phyloP scores from a whole-genome alignment of 2,888 invertebrate species.

The Drosophila hamatofila region DNA sequence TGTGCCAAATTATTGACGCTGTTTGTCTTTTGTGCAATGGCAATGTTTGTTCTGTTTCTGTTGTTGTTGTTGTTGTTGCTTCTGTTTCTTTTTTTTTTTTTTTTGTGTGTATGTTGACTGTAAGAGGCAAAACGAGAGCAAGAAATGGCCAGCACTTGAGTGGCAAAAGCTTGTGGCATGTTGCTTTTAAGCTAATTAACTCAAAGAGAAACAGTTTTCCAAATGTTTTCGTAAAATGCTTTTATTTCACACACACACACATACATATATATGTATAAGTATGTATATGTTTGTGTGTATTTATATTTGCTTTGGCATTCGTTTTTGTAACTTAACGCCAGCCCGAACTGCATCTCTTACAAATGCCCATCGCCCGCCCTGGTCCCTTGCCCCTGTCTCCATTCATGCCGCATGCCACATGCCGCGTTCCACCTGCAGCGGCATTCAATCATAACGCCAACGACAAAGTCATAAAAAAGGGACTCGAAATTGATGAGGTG shows the following conservation, averaged over 20 bases:
- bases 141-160: background rate
- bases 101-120: background rate
- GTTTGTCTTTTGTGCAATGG: constrained; percentile 43
- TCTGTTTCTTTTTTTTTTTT: constrained; percentile 7
- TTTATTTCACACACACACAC: constrained; percentile 5
- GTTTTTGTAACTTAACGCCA: constrained; percentile 1
- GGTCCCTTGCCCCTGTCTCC: background rate
- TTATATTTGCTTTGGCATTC: constrained; percentile 4
- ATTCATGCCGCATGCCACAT: constrained; percentile 9
- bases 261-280: background rate
- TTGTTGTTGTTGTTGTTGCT: background rate
- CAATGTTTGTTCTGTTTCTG: constrained; percentile 11
- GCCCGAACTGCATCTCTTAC: background rate
- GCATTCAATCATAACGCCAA: constrained; percentile 64
- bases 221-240: constrained; percentile 48
- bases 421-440: constrained; percentile 51
- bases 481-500: constrained; percentile 72
- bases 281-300: constrained; percentile 8
- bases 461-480: constrained; percentile 61
- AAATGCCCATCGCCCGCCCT: background rate
- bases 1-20: constrained; percentile 33
- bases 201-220: constrained; percentile 44
- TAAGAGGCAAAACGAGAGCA: background rate
- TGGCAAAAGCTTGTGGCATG: constrained; percentile 26
- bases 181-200: constrained; percentile 59